A percentile compares a stretch with the other conserved stretches of the same genome.
Conservation (phyloP, 2,113 vertebrate species). For the Silurus meridionalis region DNA sequence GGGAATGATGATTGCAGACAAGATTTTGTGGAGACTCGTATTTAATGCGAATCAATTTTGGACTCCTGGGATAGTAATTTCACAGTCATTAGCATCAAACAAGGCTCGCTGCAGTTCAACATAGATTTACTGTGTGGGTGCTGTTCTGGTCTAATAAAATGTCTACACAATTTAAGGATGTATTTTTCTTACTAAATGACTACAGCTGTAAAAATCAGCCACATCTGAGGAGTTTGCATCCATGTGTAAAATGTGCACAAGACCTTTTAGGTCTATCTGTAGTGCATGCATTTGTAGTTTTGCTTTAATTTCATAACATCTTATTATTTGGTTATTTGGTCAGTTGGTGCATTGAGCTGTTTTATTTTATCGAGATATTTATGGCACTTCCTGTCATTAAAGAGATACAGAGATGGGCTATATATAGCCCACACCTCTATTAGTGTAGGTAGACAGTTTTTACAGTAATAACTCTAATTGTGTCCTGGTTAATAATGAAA, state of each 20-base stretch:
- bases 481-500: conserved; percentile 30
- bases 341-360: conserved; percentile 25
- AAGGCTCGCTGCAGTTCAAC: conserved; percentile 7
- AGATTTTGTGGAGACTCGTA: conserved; percentile 13
- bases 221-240: conserved; percentile 3
- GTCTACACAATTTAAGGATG: conserved; percentile 19
- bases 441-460: conserved; percentile 30
- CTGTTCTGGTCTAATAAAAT: conserved; percentile 32
- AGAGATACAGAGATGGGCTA: conserved; percentile 55
- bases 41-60: neutral
- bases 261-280: no score
- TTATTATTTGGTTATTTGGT: conserved; percentile 42
- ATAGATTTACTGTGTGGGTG: conserved; percentile 11
- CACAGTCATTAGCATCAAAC: conserved; percentile 37
- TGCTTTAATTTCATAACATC: conserved; percentile 48
- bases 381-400: conserved; percentile 59
- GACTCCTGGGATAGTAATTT: conserved; percentile 34
- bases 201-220: conserved; percentile 22
- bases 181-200: conserved; percentile 27
- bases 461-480: conserved; percentile 16
- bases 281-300: neutral
- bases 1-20: neutral
- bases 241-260: neutral
- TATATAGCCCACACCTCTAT: neutral
- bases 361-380: conserved; percentile 47